Conservation (phyloP, 1,140 invertebrate species). For the Lineus longissimus region DNA sequence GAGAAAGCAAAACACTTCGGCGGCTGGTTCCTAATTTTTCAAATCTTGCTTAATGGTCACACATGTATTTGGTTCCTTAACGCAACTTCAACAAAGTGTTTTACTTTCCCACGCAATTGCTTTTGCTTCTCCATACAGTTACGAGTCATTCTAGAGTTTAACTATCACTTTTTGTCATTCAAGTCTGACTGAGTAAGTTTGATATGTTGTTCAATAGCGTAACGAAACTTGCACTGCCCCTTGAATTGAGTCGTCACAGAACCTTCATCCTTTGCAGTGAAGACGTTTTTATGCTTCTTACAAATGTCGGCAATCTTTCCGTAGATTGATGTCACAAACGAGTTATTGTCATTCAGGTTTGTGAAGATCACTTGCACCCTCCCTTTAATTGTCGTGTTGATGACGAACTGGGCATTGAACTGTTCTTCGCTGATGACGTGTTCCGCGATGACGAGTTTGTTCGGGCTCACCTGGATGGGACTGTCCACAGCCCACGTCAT, state of each 20-base stretch:
- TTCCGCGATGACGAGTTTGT: slow-evolving; percentile 49
- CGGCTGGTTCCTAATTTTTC: too few relatives aligned
- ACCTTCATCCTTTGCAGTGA: slow-evolving; percentile 18
- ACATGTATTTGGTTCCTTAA: too few relatives aligned
- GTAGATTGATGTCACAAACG: slow-evolving; percentile 45
- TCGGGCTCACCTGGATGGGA: slow-evolving; percentile 51
- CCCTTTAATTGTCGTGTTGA: slow-evolving; percentile 50
- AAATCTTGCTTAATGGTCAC: too few relatives aligned
- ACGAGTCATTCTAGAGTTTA: too few relatives aligned
- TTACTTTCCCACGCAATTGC: too few relatives aligned
- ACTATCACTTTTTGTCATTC: too few relatives aligned
- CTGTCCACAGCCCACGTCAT: slow-evolving; percentile 57
- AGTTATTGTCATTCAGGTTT: slow-evolving; percentile 52
- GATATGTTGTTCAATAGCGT: slow-evolving; percentile 50
- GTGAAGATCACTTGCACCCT: slow-evolving; percentile 48
- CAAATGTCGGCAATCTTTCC: slow-evolving; percentile 17
- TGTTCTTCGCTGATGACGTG: slow-evolving; percentile 55
- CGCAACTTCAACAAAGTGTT: too few relatives aligned
- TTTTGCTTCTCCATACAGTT: too few relatives aligned
- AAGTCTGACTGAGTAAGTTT: too few relatives aligned
- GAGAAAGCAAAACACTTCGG: too few relatives aligned
- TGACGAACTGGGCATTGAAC: slow-evolving; percentile 50
- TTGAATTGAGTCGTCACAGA: slow-evolving; percentile 32
- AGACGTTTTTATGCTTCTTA: too few relatives aligned
- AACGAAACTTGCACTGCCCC: slow-evolving; percentile 47